phyloP scores from a whole-genome alignment of 2,113 vertebrate species.

The Tiliqua scincoides region DNA sequence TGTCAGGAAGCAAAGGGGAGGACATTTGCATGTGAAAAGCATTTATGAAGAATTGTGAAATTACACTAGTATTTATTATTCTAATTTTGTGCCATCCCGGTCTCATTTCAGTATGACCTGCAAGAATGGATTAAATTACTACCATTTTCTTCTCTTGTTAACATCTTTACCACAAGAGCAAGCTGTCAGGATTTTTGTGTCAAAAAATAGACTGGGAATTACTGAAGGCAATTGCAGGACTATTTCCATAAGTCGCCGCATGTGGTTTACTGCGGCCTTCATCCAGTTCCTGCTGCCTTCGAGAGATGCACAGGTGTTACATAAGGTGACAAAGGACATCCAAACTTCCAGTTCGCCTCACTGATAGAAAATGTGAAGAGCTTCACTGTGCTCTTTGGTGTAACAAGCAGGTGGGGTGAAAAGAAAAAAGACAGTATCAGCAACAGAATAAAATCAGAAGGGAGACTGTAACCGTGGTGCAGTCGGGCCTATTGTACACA shows the following conservation, averaged over 20 bases:
- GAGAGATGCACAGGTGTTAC: constrained; percentile 46
- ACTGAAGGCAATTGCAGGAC: constrained; percentile 66
- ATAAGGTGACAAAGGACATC: constrained; percentile 62
- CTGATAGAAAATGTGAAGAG: not conserved
- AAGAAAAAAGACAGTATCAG: constrained; percentile 17
- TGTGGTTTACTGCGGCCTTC: constrained; percentile 58
- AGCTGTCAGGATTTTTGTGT: constrained; percentile 81
- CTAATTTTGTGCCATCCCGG: constrained; percentile 83
- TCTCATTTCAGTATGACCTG: constrained; percentile 80
- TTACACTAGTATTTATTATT: constrained; percentile 86
- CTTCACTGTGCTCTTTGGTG: constrained; percentile 15
- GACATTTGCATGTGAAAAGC: constrained; percentile 83
- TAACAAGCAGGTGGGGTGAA: constrained; percentile 22
- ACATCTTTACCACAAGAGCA: constrained; percentile 83
- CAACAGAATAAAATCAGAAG: not conserved
- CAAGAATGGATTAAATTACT: constrained; percentile 86
- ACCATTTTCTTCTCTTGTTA: constrained; percentile 86
- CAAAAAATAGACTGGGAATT: constrained; percentile 73
- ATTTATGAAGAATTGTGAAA: constrained; percentile 81
- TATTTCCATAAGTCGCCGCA: constrained; percentile 60
- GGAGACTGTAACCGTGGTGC: not conserved
- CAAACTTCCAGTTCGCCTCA: constrained; percentile 49
- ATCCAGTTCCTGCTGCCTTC: constrained; percentile 48
- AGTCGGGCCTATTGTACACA: not conserved
- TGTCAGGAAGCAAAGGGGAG: constrained; percentile 73